Base-by-base conservation (phyloP, 2,113 vertebrate genomes). In the Xerus inauris region DNA sequence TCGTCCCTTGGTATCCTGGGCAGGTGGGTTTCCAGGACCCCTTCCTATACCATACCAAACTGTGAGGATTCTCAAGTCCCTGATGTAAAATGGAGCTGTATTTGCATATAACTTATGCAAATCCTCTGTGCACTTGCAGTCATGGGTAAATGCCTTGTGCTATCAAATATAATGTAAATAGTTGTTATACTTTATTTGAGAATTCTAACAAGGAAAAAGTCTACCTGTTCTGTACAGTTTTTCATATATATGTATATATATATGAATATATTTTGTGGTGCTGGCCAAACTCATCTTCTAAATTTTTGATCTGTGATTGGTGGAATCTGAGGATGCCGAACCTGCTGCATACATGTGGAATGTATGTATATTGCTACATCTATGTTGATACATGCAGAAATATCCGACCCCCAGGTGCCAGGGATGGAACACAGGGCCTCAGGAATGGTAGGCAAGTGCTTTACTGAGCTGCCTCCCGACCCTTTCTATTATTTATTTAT, bases 91-190 rank as follows among this genome's bases (percentile, higher is more conserved):
- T 6, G 1, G 11, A 17, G 22, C 2, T 13, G 12, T 6, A 3
- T 65, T 30, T 65, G 10, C 69, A 45, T 7, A 1, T 0, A 12
- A 24, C 10, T 26, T 6, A 65, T 0, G n/a, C 24, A 6, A 1
- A 24, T 16, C 73, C 67, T 82, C 20, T 0, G 10, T 5, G 17
- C 4, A 20, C 22, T 22, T n/a, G 11, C 6, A 6, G 20, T 45
- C 30, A 11, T 26, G 32, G 59, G 24, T 62, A 24, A 57, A 75
- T 26, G n/a, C 8, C 11, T 16, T 8, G 24, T 40, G 59, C 19
- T 12, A 17, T 54, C 51, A 9, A 24, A 19, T 13, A 7, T 16
- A 24, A 6, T 0, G 13, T 19, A 10, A 49, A 42, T 14, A 4
- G 47, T 35, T 3, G 3, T 9, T 28, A 1, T 13, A 32, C 28